phyloP scores from a whole-genome alignment of 53 echinoderm and acorn worm genomes.

The Zoroaster sp. region DNA sequence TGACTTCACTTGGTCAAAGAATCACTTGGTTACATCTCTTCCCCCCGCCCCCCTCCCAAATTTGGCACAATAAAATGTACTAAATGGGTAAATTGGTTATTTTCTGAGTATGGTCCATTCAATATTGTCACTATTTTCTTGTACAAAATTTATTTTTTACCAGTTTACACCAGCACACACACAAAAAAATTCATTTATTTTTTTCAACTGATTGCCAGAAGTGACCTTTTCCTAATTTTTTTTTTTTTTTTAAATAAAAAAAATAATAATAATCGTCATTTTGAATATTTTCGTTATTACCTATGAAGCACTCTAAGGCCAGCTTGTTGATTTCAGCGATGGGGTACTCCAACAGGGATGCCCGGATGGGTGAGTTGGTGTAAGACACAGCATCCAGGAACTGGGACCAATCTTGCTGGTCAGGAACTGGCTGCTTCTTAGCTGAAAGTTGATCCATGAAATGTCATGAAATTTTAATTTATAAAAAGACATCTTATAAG shows the following conservation, averaged over 20 bases:
- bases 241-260: too few relatives aligned
- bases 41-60: too few relatives aligned
- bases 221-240: too few relatives aligned
- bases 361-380: slow-evolving; percentile 75
- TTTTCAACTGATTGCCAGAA: too few relatives aligned
- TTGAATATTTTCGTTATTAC: slow-evolving; percentile 5
- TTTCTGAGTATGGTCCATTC: too few relatives aligned
- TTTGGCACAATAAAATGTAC: too few relatives aligned
- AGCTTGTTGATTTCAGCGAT: slow-evolving; percentile 61
- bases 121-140: not conserved
- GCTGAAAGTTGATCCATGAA: slow-evolving; percentile 36
- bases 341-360: slow-evolving; percentile 64
- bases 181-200: not conserved
- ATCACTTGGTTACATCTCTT: too few relatives aligned
- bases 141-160: not conserved
- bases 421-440: slow-evolving; percentile 56
- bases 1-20: not conserved
- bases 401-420: slow-evolving; percentile 34
- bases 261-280: not conserved
- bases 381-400: slow-evolving; percentile 59
- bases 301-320: slow-evolving; percentile 88
- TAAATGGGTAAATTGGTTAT: too few relatives aligned
- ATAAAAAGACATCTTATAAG: too few relatives aligned
- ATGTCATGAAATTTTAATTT: not conserved
- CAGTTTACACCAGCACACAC: not conserved